Conservation (phyloP, 1,140 invertebrate genomes). For the Teleogryllus occipitalis region DNA sequence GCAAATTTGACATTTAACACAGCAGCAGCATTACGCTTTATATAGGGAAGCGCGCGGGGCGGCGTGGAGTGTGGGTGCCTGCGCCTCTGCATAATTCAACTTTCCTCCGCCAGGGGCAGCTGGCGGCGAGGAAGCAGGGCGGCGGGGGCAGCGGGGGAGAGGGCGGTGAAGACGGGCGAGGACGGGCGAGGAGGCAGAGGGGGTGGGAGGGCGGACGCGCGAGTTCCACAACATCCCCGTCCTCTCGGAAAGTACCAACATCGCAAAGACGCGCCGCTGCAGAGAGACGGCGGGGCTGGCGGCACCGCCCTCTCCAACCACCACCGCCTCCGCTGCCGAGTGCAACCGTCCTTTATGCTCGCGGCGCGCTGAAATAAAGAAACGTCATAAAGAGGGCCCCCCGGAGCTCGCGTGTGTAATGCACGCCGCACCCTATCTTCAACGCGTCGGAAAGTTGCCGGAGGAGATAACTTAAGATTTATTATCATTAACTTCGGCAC, state of each 20-base stretch:
- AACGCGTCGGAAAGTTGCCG: neutral
- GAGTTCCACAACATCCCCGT: neutral
- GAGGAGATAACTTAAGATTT: constrained; percentile 5
- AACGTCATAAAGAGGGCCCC: neutral
- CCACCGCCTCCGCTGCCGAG: neutral
- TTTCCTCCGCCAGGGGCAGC: neutral
- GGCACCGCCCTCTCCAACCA: no score
- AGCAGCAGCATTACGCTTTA: neutral
- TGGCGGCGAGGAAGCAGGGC: neutral
- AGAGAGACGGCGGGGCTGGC: neutral
- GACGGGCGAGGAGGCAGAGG: no score
- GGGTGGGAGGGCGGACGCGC: neutral
- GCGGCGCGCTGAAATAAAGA: neutral
- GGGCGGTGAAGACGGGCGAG: neutral
- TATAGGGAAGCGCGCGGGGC: neutral
- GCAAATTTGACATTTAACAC: constrained; percentile 5
- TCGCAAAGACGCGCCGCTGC: neutral
- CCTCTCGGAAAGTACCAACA: neutral
- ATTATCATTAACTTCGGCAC: neutral
- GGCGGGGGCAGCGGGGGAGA: no score
- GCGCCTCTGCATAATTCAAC: constrained; percentile 3
- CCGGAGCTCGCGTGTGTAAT: neutral
- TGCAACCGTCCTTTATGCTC: neutral
- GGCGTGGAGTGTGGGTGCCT: neutral
- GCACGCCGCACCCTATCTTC: neutral